Percentiles rank a stretch among this genome's conserved stretches.
Evolutionary conservation across 2,888 invertebrate genomes (phyloP).

Genomic region (Amphimallon solstitiale): DNA sequence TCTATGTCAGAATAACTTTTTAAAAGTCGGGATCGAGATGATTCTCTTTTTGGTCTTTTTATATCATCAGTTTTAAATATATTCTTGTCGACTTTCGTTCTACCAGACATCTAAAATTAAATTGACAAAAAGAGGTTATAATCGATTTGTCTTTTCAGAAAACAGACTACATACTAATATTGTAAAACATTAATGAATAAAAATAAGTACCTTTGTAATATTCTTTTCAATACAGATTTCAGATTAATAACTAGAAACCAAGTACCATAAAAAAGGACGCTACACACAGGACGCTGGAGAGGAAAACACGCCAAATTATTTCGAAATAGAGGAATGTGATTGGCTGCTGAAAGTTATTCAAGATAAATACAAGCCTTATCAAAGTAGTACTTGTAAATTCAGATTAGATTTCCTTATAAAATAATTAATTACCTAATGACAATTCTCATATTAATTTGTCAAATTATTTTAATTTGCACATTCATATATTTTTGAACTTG

Average conservation of each 20-base stretch:
- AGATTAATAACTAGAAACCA: background rate
- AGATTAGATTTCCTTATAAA: no score
- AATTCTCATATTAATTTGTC: no score
- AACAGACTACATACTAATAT: background rate
- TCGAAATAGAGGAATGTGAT: conserved; percentile 38
- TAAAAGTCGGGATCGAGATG: conserved; percentile 14
- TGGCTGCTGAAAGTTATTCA: conserved; percentile 25
- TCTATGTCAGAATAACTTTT: conserved; percentile 5
- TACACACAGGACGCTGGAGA: conserved; percentile 41
- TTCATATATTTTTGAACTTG: no score
- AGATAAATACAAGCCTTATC: conserved; percentile 3
- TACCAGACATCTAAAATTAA: conserved; percentile 39
- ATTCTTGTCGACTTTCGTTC: conserved; percentile 22
- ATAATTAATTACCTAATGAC: no score
- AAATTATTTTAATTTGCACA: no score
- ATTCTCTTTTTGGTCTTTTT: conserved; percentile 11
- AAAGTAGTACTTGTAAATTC: no score
- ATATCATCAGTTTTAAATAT: background rate
- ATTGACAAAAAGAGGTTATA: conserved; percentile 16
- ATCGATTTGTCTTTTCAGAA: background rate
- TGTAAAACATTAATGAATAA: background rate
- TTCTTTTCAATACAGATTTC: background rate
- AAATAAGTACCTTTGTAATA: conserved; percentile 23
- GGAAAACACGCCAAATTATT: conserved; percentile 43
- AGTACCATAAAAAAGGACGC: conserved; percentile 37